Evolutionary conservation across 2,888 invertebrate species (phyloP).

Genomic region (Hemithea aestivaria): DNA sequence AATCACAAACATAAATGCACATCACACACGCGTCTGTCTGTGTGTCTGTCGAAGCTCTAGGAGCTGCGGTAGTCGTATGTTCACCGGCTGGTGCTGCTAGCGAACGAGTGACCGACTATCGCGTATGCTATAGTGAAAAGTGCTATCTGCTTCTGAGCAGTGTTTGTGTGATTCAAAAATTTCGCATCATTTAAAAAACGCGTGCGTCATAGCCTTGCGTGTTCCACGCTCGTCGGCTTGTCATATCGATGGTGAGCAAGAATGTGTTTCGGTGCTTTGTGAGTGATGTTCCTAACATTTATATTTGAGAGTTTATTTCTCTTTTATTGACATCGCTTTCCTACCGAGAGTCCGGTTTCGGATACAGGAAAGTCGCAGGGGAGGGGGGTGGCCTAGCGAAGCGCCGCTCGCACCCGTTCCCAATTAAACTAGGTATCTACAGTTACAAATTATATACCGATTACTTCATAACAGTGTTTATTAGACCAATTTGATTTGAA

Average conservation of each 20-base stretch:
- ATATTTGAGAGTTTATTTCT: conserved; percentile 74
- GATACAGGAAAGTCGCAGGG: conserved; percentile 74
- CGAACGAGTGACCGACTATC: conserved; percentile 52
- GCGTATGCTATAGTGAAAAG: conserved; percentile 66
- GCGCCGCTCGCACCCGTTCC: conserved; percentile 38
- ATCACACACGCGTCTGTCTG: conserved; percentile 52
- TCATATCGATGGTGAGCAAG: conserved; percentile 52
- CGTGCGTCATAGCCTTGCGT: conserved; percentile 65
- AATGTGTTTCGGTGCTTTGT: conserved; percentile 71
- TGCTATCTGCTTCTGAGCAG: conserved; percentile 74
- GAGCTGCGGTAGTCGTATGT: conserved; percentile 24
- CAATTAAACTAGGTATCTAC: conserved; percentile 14
- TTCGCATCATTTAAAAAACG: conserved; percentile 56
- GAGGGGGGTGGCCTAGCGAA: conserved; percentile 57
- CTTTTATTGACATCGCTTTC: conserved; percentile 56
- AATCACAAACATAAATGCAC: conserved; percentile 59
- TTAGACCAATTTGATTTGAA: not conserved
- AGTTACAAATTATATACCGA: conserved; percentile 14
- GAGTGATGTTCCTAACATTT: conserved; percentile 76
- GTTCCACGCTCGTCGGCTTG: conserved; percentile 30
- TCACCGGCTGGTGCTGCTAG: conserved; percentile 34
- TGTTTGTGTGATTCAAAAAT: conserved; percentile 59
- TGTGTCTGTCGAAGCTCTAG: conserved; percentile 40
- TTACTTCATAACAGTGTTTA: conserved; percentile 9
- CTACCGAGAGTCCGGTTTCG: conserved; percentile 73